phyloP scores from a whole-genome alignment of 1,140 invertebrate species.

The Dendroctonus valens region DNA sequence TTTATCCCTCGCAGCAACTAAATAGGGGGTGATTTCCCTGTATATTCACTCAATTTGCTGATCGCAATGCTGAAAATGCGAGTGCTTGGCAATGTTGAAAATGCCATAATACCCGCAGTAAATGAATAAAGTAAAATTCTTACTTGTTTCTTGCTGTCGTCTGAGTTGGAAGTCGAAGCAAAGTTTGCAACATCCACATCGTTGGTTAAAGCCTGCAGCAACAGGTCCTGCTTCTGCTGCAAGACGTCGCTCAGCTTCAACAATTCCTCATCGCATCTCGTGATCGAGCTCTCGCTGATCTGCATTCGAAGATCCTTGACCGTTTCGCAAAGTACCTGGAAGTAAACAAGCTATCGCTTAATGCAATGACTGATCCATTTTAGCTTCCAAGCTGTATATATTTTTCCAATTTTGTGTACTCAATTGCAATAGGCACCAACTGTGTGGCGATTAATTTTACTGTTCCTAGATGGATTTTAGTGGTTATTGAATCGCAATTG shows the following conservation, averaged over 20 bases:
- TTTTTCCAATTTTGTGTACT: no score
- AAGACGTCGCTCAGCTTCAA: slow-evolving; percentile 70
- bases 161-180: slow-evolving; percentile 24
- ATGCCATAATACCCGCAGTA: no score
- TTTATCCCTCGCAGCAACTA: no score
- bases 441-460: no score
- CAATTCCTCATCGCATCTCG: slow-evolving; percentile 63
- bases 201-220: slow-evolving; percentile 71
- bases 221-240: slow-evolving; percentile 73
- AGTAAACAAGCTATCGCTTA: slow-evolving; percentile 14
- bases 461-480: no score
- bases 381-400: not conserved
- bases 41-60: no score
- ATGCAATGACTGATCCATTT: slow-evolving; percentile 10
- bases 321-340: slow-evolving; percentile 70
- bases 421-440: no score
- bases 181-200: slow-evolving; percentile 42
- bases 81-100: no score
- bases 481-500: no score
- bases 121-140: no score
- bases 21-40: no score
- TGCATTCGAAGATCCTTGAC: slow-evolving; percentile 74
- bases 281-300: slow-evolving; percentile 58
- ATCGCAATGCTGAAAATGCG: no score
- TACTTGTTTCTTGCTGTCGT: slow-evolving; percentile 37